A percentile compares a stretch with the other conserved stretches of the same genome.
Conservation (phyloP, 2,888 invertebrate species). For the Xanthorhoe spadicearia region DNA sequence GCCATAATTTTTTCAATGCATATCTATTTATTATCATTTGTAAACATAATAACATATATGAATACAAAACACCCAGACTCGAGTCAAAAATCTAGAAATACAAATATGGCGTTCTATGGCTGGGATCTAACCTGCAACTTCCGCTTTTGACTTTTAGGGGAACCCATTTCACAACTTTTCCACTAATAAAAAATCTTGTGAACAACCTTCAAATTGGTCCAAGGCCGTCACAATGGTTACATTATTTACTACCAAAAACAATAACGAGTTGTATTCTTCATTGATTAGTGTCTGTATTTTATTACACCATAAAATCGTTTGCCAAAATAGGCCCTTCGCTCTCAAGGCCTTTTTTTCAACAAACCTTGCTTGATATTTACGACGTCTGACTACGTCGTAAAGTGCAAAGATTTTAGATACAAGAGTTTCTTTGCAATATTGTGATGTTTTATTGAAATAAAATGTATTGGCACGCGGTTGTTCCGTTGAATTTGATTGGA, state of each 20-base stretch:
- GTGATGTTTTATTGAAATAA: neutral
- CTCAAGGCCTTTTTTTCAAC: neutral
- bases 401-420: neutral
- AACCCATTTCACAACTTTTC: too few relatives aligned
- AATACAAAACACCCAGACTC: too few relatives aligned
- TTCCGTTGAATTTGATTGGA: too few relatives aligned
- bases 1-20: too few relatives aligned
- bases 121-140: too few relatives aligned
- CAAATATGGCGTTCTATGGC: too few relatives aligned
- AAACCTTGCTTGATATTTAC: neutral
- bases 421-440: neutral
- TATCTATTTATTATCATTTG: too few relatives aligned
- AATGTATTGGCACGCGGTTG: neutral
- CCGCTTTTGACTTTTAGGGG: too few relatives aligned
- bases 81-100: too few relatives aligned
- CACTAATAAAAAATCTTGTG: too few relatives aligned
- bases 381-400: neutral
- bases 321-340: neutral
- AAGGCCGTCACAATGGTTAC: neutral
- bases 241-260: neutral
- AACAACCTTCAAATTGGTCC: too few relatives aligned
- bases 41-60: too few relatives aligned
- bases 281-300: constrained; percentile 3
- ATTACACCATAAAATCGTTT: constrained; percentile 1
- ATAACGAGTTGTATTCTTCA: neutral